A percentile compares a stretch with the other conserved stretches of the same genome.
Conservation (phyloP, 2,888 invertebrate species). For the Xylota segnis region DNA sequence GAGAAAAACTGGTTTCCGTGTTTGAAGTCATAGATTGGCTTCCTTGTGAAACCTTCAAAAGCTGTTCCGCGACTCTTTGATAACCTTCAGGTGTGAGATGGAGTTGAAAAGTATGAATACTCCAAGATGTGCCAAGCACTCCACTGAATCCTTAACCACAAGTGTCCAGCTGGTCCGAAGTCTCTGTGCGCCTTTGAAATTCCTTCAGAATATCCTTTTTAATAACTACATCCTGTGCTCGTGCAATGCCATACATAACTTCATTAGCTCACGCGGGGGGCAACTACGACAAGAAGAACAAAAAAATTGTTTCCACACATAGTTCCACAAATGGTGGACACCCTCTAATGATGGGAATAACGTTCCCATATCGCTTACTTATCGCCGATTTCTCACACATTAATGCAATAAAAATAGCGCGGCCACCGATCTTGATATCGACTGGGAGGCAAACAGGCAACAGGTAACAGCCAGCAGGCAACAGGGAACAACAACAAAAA, state of each 20-base stretch:
- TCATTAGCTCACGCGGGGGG: slow-evolving; percentile 14
- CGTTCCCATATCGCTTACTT: slow-evolving; percentile 72
- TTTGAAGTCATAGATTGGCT: too few species aligned
- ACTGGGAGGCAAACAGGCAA: slow-evolving; percentile 19
- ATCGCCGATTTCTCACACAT: slow-evolving; percentile 75
- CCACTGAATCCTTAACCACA: too few species aligned
- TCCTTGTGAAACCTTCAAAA: too few species aligned
- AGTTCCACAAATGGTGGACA: slow-evolving; percentile 32
- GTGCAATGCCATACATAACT: slow-evolving; percentile 26
- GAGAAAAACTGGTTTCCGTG: too few species aligned
- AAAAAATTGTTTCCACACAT: slow-evolving; percentile 14
- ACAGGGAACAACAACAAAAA: too few species aligned
- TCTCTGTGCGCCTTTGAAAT: neutral
- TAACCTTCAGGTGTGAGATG: too few species aligned
- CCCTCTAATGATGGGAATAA: slow-evolving; percentile 72
- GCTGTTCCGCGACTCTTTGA: too few species aligned
- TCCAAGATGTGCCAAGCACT: too few species aligned
- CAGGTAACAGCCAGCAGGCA: too few species aligned
- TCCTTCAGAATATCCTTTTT: neutral
- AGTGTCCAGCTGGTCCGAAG: too few species aligned
- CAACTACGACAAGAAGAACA: neutral
- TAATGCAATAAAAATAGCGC: slow-evolving; percentile 74
- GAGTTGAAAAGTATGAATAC: too few species aligned
- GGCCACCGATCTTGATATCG: slow-evolving; percentile 56
- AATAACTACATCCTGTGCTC: slow-evolving; percentile 36